A percentile compares a stretch with the other conserved stretches of the same genome.
phyloP scores from a whole-genome alignment of 2,113 vertebrate genomes.

The Brevimyrus niger region DNA sequence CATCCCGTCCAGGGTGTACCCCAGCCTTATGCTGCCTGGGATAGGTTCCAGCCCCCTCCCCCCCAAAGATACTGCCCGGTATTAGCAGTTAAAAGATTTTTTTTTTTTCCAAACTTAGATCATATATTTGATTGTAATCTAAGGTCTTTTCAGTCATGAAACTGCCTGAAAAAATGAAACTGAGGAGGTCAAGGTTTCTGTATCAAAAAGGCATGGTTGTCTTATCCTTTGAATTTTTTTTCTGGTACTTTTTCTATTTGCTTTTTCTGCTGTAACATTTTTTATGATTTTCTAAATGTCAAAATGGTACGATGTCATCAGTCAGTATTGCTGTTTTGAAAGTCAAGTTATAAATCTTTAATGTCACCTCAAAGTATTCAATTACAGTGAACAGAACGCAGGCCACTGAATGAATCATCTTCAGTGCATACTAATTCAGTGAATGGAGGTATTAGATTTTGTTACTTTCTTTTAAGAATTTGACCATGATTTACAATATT shows the following conservation, averaged over 20 bases:
- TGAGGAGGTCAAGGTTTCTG: not conserved
- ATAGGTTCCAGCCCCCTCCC: not conserved
- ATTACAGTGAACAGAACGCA: not conserved
- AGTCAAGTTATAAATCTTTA: slow-evolving; percentile 1
- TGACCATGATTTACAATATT: not conserved
- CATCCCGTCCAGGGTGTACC: not conserved
- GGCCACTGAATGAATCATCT: not conserved
- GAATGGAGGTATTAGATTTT: not conserved
- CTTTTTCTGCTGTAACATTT: not conserved
- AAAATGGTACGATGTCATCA: not conserved
- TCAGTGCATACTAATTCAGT: not conserved
- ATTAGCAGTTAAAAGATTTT: not conserved
- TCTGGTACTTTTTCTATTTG: not conserved
- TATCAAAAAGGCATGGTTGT: not conserved
- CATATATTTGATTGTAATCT: not conserved
- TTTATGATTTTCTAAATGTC: not conserved
- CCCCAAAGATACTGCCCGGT: not conserved
- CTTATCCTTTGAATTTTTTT: not conserved
- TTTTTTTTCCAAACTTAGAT: not conserved
- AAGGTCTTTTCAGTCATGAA: not conserved
- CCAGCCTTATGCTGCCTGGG: not conserved
- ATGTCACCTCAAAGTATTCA: not conserved
- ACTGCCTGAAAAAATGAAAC: not conserved
- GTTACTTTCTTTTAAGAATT: not conserved
- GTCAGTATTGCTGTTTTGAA: not conserved